These are phyloP conservation scores for Dermolepida albohirtum DNA, from an alignment of 2,888 invertebrate genomes.

Conservation along the genomic window DNA sequence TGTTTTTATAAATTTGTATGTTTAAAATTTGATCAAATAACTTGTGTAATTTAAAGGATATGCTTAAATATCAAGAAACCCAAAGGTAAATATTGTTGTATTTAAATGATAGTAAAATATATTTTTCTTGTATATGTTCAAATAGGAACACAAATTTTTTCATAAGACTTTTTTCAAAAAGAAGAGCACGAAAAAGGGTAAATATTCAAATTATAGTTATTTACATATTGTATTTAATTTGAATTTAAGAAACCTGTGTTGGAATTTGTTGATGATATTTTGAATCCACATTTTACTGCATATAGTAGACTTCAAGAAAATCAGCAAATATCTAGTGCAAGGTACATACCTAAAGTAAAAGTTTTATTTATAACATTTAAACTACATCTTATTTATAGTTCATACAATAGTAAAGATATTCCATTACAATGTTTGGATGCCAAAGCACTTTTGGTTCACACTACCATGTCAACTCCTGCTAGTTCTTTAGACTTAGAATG, in stretches of 20 bases:
- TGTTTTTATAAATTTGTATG: conserved; percentile 1
- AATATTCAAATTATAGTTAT: conserved; percentile 24
- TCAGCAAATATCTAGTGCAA: conserved; percentile 60
- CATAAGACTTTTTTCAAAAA: conserved; percentile 59
- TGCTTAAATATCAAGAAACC: conserved; percentile 36
- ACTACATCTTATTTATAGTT: conserved; percentile 31
- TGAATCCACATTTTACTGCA: conserved; percentile 59
- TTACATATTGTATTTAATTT: not conserved
- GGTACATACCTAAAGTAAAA: conserved; percentile 50
- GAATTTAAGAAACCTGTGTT: conserved; percentile 60
- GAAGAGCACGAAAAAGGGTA: conserved; percentile 55
- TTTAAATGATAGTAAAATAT: conserved; percentile 28
- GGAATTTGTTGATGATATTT: conserved; percentile 62
- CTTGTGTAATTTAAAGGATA: conserved; percentile 42
- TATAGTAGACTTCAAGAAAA: conserved; percentile 64
- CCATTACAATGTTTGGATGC: conserved; percentile 73
- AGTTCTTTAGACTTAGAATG: conserved; percentile 78
- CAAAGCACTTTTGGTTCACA: conserved; percentile 63
- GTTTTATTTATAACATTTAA: conserved; percentile 11
- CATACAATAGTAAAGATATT: conserved; percentile 66
- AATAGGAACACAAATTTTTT: conserved; percentile 57
- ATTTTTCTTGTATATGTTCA: conserved; percentile 53
- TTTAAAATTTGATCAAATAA: conserved; percentile 9
- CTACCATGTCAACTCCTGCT: conserved; percentile 70
- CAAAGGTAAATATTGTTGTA: conserved; percentile 47